Evolutionary conservation across 2,888 invertebrate species (phyloP), one percentile per base, ranked within the genome.

Genomic region (Meandrusa payeni): DNA sequence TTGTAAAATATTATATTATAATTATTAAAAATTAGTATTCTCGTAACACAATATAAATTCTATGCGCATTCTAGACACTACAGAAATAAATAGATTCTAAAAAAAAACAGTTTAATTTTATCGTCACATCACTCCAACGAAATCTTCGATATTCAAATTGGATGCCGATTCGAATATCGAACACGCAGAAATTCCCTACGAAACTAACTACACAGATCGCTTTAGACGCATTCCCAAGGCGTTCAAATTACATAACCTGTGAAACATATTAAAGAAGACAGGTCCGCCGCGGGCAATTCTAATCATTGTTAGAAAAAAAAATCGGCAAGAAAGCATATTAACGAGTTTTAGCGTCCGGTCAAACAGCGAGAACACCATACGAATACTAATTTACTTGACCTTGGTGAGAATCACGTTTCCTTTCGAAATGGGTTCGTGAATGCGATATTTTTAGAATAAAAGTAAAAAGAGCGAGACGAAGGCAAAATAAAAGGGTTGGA

Each of bases 391-490:
- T 77, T 68, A 57, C 64, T 65, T 75, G 79, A 83, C 86, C 86
- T 87, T 87, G 82, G 68, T 67, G 71, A 66, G 71, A 80, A 80
- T 81, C 86, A 81, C 85, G 86, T 86, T 87, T 86, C 86, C 82
- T 87, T 86, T 86, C 85, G 74, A 86, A 86, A 86, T 86, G 81
- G 83, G 82, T 76, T 76, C 75, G 85, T 78, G 85, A 82, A 85
- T 79, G 78, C 77, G 76, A 80, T 86, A 83, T 86, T 83, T 86
- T 83, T 77, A 79, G 76, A 83, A 83, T 75, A 83, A 85, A 81
- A 85, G 70, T 76, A 86, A 86, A 85, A 86, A 81, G 73, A 73
- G 67, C 45, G 62, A 65, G 60, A 60, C 65, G 64, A 62, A 69
- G n/a, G 72, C 69, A 68, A 74, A 83, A 82, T 80, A 79, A 81